A percentile compares a stretch with the other conserved stretches of the same genome.
Conservation (phyloP, 2,113 vertebrate species). For the Alexandromys fortis region DNA sequence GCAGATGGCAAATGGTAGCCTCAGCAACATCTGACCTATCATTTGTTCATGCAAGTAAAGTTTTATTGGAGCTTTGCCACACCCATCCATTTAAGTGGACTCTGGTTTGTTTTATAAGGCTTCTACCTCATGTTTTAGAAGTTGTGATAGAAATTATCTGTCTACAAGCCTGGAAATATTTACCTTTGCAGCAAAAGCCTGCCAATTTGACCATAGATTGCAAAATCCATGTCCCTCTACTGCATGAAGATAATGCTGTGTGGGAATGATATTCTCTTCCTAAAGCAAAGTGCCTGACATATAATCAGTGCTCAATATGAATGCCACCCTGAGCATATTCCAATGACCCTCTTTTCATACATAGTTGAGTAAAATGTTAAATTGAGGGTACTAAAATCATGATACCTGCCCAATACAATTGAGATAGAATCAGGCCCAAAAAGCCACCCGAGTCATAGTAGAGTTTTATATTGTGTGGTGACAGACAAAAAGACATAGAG, state of each 20-base stretch:
- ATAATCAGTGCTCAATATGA: neutral
- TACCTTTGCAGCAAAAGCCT: neutral
- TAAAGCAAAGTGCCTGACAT: neutral
- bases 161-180: neutral
- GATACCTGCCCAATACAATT: neutral
- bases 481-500: neutral
- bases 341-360: neutral
- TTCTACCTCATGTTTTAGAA: neutral
- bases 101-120: neutral
- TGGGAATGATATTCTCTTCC: neutral
- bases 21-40: neutral
- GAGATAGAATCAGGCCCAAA: neutral
- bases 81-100: neutral
- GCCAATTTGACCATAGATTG: neutral
- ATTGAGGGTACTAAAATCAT: neutral
- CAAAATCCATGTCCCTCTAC: neutral
- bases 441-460: neutral
- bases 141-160: neutral
- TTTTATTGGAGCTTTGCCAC: neutral
- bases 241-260: neutral
- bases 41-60: slow-evolving; percentile 19
- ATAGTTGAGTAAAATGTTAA: neutral
- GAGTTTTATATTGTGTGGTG: neutral
- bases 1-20: neutral
- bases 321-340: neutral